Evolutionary conservation across 1,140 invertebrate genomes (phyloP).

Genomic region (Cecropterus lyciades): DNA sequence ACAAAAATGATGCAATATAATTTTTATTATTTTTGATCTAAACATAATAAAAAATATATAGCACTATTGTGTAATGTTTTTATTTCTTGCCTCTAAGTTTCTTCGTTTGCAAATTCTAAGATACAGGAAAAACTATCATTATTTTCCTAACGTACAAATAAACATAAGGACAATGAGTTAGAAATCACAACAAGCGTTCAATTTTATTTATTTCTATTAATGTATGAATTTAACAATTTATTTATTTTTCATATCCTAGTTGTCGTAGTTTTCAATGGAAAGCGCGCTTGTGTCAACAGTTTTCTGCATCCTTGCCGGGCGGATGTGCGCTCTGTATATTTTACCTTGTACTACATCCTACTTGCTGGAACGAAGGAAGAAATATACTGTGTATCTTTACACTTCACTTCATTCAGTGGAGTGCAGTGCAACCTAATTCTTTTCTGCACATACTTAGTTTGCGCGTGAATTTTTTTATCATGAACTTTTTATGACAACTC

Average conservation of each 20-base stretch:
- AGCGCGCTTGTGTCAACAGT: conserved; percentile 18
- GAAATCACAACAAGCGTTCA: too few species aligned
- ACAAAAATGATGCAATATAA: too few species aligned
- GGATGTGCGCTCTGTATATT: conserved; percentile 25
- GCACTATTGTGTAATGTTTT: too few species aligned
- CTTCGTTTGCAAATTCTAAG: too few species aligned
- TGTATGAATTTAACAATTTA: neutral
- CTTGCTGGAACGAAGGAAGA: conserved; percentile 21
- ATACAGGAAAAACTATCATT: too few species aligned
- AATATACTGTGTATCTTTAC: conserved; percentile 24
- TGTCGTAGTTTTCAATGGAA: neutral
- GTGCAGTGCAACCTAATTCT: conserved; percentile 32
- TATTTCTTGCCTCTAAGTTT: too few species aligned
- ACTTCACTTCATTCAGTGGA: conserved; percentile 32
- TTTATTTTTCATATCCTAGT: neutral
- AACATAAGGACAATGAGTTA: too few species aligned
- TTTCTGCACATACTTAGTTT: conserved; percentile 7
- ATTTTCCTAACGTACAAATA: too few species aligned
- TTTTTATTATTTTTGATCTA: too few species aligned
- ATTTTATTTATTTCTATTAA: too few species aligned
- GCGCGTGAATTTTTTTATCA: conserved; percentile 4
- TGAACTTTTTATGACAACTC: conserved; percentile 11
- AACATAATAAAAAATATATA: too few species aligned
- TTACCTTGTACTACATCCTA: conserved; percentile 29
- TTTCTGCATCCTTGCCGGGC: conserved; percentile 19